Base-by-base conservation (phyloP, 2,797 vertebrate genomes). In the Cyclopterus lumpus region DNA sequence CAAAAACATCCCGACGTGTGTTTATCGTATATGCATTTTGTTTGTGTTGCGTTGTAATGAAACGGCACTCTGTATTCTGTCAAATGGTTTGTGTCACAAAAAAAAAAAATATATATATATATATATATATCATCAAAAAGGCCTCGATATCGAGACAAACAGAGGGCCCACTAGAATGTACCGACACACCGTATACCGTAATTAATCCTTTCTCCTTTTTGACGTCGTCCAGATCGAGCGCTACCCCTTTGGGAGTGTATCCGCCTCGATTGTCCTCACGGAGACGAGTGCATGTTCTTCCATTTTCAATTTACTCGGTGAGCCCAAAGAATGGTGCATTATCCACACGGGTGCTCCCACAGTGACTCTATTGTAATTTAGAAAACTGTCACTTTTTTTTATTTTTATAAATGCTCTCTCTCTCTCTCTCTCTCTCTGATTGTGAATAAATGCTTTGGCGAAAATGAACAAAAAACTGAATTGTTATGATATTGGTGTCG, bases 231-330 rank as follows among this genome's bases (percentile, higher is more conserved):
- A 79, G 62, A 84, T 28, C 81, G 67, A 74, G 26, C 4, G 34
- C 67, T 80, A 85, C 81, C 66, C 64, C 48, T 72, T 65, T 71
- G 24, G 81, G 73, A 51, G 22, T 72, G 60, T 60, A 32, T 76
- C 59, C 18, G 46, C 81, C 65, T 34, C 81, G 88, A 92, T 86
- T 86, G 44, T 81, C 69, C 77, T 77, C 71, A 36, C 68, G 81
- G 57, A 69, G 30, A 77, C 34, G 58, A 67, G 55, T 67, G n/a
- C n/a, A 15, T 61, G 51, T 75, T 64, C 30, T 54, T 20, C 12
- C 24, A 30, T 48, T 77, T 75, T 59, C 59, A 59, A 44, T 67
- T 77, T 44, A 20, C 60, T 73, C 18, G 5, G 20, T 6, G 8
- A 73, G 14, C 28, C 40, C 30, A 18, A 44, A 83, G 32, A 84